Base-by-base conservation (phyloP, 1,140 invertebrate species). In the Oncopodura yosiiana region DNA sequence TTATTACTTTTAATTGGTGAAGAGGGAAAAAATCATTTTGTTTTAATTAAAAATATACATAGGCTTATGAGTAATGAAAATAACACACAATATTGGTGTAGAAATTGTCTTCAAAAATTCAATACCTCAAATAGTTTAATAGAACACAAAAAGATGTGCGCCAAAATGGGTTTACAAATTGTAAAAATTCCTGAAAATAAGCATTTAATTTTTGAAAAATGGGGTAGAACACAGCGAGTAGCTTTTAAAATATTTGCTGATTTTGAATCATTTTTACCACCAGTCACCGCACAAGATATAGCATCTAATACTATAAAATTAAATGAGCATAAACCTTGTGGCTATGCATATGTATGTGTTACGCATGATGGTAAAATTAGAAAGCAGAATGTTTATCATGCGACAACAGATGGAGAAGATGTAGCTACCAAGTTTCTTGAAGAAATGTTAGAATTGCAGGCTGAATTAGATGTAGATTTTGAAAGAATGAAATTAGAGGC, bases 181-280 rank as follows among this genome's bases (percentile, higher is more conserved):
- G 5, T 32, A 24, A 32, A 46, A 16, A 30, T n/a, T 24, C 14
- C 29, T 11, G 27, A 32, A 16, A 46, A 3, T 5, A 6, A 16
- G 6, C 11, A n/a, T 19, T 16, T 16, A 12, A 26, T 9, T 44
- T 32, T 9, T 18, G 32, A 32, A 9, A 46, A 30, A 16, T 16
- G 11, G 4, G 16, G 19, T 23, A 9, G 23, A 6, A 32, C 44
- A 30, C 44, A 46, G 19, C 24, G 18, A 4, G 18, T 18, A 11
- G 11, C 29, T 23, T 46, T 46, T 19, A 18, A 27, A 5, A n/a
- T 46, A 16, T 46, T 23, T 8, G 44, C 26, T 12, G 44, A 46
- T 24, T 46, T 46, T 32, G 44, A 46, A 46, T 4, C 44, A 29
- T 46, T 46, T 46, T 32, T 32, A n/a, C 24, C 29, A 46, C 29